Conservation (phyloP, 2,113 vertebrate genomes). For the Craseonycteris thonglongyai region DNA sequence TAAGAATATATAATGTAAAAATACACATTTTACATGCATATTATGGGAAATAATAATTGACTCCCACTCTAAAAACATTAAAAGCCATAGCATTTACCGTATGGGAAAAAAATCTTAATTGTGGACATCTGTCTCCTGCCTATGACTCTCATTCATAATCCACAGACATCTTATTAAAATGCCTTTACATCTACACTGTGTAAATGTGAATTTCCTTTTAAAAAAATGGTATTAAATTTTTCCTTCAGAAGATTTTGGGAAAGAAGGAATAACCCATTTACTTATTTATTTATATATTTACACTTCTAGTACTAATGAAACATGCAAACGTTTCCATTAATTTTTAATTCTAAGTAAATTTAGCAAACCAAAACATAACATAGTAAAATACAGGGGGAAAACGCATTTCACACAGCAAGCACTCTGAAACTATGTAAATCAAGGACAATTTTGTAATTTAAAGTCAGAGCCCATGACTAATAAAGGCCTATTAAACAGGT, state of each 20-base stretch:
- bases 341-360: background rate
- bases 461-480: background rate
- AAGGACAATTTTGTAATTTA: background rate
- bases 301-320: background rate
- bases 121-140: background rate
- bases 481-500: background rate
- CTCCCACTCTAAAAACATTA: background rate
- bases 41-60: background rate
- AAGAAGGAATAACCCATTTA: background rate
- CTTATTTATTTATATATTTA: background rate
- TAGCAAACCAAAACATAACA: background rate
- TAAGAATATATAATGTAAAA: background rate
- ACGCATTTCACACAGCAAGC: background rate
- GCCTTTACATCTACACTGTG: background rate
- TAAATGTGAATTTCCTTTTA: background rate
- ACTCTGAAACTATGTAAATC: background rate
- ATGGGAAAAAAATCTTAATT: background rate
- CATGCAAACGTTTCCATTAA: background rate
- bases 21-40: background rate
- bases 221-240: background rate
- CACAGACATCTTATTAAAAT: background rate
- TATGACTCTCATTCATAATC: background rate
- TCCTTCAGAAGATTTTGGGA: background rate
- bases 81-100: background rate
- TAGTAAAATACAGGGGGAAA: background rate